Conservation (phyloP, 2,888 invertebrate species). For the Odontomyia ornata region DNA sequence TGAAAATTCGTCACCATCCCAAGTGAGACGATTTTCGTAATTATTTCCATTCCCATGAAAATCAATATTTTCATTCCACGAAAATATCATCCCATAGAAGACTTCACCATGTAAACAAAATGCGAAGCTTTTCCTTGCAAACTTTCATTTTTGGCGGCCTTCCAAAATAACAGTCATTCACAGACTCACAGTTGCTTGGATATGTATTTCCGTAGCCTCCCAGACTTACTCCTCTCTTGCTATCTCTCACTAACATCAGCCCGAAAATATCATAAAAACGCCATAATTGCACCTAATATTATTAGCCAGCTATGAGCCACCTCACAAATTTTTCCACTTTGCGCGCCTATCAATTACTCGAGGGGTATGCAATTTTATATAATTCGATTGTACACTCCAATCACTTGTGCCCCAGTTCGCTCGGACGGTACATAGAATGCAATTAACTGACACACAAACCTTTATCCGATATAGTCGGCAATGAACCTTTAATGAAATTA, state of each 20-base stretch:
- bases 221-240: background rate
- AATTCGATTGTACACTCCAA: background rate
- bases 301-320: background rate
- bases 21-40: too few relatives aligned
- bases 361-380: background rate
- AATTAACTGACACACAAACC: background rate
- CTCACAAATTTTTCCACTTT: background rate
- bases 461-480: background rate
- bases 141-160: background rate
- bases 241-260: background rate
- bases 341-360: background rate
- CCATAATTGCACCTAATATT: background rate
- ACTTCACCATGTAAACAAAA: too few relatives aligned
- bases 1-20: too few relatives aligned
- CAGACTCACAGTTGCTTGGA: background rate
- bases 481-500: background rate
- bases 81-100: too few relatives aligned
- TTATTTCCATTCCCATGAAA: too few relatives aligned
- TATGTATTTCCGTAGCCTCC: background rate
- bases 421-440: background rate
- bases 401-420: background rate
- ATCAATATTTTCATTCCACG: too few relatives aligned
- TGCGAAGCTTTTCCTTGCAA: background rate
- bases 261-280: background rate
- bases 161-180: background rate